These are phyloP conservation scores for Candidula unifasciata DNA, from an alignment of 2,888 invertebrate species.

Conservation along the genomic window DNA sequence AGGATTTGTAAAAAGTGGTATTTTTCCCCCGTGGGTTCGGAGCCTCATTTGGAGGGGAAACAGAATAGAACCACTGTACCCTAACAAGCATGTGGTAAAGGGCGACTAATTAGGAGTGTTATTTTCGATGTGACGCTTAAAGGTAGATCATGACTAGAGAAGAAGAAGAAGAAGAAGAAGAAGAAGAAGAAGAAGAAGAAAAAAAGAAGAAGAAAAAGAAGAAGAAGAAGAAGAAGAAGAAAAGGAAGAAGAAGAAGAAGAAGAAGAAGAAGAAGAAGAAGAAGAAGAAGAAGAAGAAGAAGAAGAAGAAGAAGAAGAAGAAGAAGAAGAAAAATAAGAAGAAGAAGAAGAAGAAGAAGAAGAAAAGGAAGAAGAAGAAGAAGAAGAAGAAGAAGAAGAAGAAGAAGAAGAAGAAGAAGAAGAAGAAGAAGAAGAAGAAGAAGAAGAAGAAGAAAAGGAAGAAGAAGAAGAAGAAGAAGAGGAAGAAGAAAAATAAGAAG, in stretches of 20 bases:
- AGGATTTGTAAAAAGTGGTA: too few species aligned
- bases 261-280: conserved; percentile 21
- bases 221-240: neutral
- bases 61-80: too few species aligned
- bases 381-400: neutral
- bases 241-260: neutral
- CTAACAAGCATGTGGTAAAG: too few species aligned
- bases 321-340: neutral
- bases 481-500: neutral
- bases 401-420: conserved; percentile 7
- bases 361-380: conserved; percentile 7
- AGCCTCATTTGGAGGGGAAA: too few species aligned
- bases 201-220: too few species aligned
- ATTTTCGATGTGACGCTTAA: too few species aligned
- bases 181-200: too few species aligned
- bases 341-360: neutral
- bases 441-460: neutral
- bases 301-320: neutral
- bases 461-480: neutral
- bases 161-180: too few species aligned
- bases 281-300: conserved; percentile 1
- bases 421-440: neutral
- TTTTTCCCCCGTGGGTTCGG: too few species aligned
- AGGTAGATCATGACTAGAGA: too few species aligned
- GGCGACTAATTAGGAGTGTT: too few species aligned